Percentiles rank a stretch among this genome's conserved stretches.
phyloP scores from a whole-genome alignment of 2,113 vertebrate species.

The Melanocharis versteri region DNA sequence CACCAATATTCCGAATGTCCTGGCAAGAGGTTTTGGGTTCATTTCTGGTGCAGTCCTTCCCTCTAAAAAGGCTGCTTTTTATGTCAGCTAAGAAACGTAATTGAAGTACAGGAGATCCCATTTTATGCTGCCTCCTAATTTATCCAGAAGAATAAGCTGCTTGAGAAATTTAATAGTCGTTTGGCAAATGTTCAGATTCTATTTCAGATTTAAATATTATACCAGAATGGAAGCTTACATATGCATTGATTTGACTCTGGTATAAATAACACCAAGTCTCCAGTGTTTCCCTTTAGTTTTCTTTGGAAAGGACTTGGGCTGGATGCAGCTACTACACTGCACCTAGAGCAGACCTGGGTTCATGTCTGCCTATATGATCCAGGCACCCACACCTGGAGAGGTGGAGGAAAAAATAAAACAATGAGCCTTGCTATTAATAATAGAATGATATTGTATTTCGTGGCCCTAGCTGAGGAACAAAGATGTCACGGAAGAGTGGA shows the following conservation, averaged over 20 bases:
- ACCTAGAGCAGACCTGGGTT: neutral
- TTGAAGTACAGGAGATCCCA: neutral
- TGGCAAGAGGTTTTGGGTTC: neutral
- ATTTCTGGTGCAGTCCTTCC: neutral
- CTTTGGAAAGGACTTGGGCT: neutral
- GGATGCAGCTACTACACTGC: neutral
- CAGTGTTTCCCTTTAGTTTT: neutral
- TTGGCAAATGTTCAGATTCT: neutral
- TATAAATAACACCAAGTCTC: neutral
- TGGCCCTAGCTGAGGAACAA: neutral
- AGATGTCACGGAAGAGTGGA: neutral
- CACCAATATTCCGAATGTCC: neutral
- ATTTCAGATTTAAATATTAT: neutral
- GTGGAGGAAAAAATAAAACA: rapidly evolving
- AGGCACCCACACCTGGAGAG: neutral
- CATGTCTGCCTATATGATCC: neutral
- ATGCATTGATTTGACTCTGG: neutral
- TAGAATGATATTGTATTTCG: neutral
- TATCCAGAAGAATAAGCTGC: neutral
- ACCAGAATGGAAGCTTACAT: neutral
- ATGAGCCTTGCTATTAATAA: neutral
- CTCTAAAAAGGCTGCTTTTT: neutral
- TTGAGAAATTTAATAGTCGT: neutral
- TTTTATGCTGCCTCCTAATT: neutral
- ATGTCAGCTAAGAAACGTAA: neutral